Evolutionary conservation across 2,888 invertebrate species (phyloP).

Genomic region (Mesoligia furuncula): DNA sequence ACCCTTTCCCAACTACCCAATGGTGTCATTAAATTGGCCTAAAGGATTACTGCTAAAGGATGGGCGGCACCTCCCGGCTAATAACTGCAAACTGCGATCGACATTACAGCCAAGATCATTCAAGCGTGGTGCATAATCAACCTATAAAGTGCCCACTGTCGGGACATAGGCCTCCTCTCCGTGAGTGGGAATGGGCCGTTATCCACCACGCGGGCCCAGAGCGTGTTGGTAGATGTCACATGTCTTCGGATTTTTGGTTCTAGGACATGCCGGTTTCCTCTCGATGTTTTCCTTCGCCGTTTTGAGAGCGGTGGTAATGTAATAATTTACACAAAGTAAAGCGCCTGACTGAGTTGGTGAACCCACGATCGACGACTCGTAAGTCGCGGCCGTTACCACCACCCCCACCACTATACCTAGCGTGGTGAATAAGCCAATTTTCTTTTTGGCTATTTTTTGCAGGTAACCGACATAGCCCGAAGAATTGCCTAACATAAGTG

Average conservation of each 20-base stretch:
- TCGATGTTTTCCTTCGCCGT: neutral
- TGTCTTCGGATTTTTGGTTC: neutral
- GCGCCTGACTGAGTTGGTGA: neutral
- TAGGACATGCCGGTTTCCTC: neutral
- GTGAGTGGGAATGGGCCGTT: neutral
- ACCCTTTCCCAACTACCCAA: neutral
- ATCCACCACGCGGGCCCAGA: neutral
- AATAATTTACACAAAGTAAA: neutral
- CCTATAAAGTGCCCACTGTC: neutral
- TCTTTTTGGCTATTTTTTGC: neutral
- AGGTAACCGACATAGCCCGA: too few species aligned
- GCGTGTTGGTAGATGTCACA: neutral
- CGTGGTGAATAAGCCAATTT: neutral
- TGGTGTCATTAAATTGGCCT: neutral
- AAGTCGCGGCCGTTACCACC: neutral
- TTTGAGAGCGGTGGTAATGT: neutral
- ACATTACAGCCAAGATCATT: neutral
- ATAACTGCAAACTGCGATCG: conserved; percentile 10
- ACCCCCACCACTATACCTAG: neutral
- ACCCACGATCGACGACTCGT: neutral
- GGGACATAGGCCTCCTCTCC: neutral
- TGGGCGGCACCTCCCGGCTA: neutral
- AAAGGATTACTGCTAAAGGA: conserved; percentile 9
- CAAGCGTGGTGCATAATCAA: neutral
- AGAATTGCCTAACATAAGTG: too few species aligned